phyloP scores from a whole-genome alignment of 2,888 invertebrate species.

The Rhingia campestris region DNA sequence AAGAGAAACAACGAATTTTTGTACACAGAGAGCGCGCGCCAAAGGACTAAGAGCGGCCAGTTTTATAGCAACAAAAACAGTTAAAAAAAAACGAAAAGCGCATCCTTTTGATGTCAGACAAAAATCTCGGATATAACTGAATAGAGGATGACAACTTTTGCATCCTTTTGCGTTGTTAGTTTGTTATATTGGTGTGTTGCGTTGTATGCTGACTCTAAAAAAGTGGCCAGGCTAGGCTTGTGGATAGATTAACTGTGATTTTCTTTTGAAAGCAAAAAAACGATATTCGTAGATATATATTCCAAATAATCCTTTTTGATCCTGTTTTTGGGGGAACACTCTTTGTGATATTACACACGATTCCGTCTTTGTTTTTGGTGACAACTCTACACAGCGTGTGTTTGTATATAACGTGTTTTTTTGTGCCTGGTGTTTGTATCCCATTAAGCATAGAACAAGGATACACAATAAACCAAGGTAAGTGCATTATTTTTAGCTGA shows the following conservation, averaged over 20 bases:
- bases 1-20: conserved; percentile 57
- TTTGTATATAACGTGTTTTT: background rate
- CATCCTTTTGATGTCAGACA: conserved; percentile 71
- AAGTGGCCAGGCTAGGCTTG: conserved; percentile 19
- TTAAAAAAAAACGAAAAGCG: conserved; percentile 43
- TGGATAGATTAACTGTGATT: conserved; percentile 54
- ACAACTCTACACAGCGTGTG: conserved; percentile 25
- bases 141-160: conserved; percentile 51
- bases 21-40: conserved; percentile 46
- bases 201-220: conserved; percentile 30
- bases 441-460: conserved; percentile 68
- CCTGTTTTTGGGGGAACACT: conserved; percentile 36
- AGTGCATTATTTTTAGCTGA: conserved; percentile 69
- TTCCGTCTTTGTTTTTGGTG: conserved; percentile 57
- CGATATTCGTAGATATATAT: background rate
- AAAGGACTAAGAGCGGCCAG: conserved; percentile 52
- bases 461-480: conserved; percentile 71
- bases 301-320: conserved; percentile 21
- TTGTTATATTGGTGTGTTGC: conserved; percentile 13
- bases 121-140: conserved; percentile 37
- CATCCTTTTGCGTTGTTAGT: conserved; percentile 41
- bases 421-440: conserved; percentile 41
- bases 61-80: conserved; percentile 6
- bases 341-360: conserved; percentile 58
- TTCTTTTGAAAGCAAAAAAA: conserved; percentile 14